Evolutionary conservation across 2,888 invertebrate species (phyloP), one percentile per base, ranked within the genome.

Genomic region (Idaea dimidiata): DNA sequence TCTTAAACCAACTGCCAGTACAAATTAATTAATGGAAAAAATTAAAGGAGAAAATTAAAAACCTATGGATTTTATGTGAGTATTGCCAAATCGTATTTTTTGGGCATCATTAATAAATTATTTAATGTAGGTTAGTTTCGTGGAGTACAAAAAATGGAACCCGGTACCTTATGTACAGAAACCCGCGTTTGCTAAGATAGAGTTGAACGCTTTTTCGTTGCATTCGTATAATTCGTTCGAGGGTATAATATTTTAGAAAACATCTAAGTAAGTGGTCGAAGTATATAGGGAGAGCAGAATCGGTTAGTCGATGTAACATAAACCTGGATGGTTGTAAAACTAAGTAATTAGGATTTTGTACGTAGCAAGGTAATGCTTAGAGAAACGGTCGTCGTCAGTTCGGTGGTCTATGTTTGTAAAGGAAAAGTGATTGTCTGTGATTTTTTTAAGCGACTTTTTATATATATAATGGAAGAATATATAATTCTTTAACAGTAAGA

Each of bases 401-500:
- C 80, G 90, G 86, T 91, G 91, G 91, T 92, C 88, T 87, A 86
- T 91, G 93, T 93, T 87, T 92, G 91, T 93, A 91, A 90, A 88
- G 87, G 86, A 84, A 86, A 89, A 89, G 91, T 91, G 91, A 92
- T 93, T 92, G 93, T 93, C 93, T 93, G 93, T 93, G 93, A 93
- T 93, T 93, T 92, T 92, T 93, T 93, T 93, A 93, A 91, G 93
- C 93, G 91, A 93, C 93, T 91, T 93, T 93, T 93, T 93, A 70
- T 91, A 91, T 90, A 91, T 89, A 89, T 88, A 89, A 72, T 86
- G 87, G 82, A 87, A 89, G 79, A 88, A 87, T 86, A 84, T 86
- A 87, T 87, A 88, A 90, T 89, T 88, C 90, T 89, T 87, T 90
- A 92, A 91, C 91, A 89, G 84, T 93, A 93, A 93, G 93, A 88